phyloP scores from a whole-genome alignment of 2,113 vertebrate genomes.

The Platycercus adscitus region DNA sequence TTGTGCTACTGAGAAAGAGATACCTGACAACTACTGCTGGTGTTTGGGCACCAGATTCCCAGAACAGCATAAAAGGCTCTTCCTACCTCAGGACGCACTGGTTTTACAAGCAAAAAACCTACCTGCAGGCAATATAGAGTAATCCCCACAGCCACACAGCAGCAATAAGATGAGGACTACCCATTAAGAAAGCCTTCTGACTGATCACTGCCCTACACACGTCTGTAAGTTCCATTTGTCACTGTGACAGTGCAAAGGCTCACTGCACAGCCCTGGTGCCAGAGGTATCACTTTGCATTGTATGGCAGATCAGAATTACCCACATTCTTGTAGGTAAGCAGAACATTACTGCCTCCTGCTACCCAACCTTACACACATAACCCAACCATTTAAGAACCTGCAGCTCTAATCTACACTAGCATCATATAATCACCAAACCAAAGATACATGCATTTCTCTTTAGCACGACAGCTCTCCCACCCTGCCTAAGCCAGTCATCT shows the following conservation, averaged over 20 bases:
- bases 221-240: not conserved
- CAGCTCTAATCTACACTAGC: not conserved
- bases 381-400: not conserved
- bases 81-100: not conserved
- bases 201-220: not conserved
- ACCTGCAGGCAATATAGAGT: not conserved
- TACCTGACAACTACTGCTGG: fast-evolving
- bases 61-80: not conserved
- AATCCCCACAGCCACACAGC: not conserved
- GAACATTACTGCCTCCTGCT: not conserved
- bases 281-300: not conserved
- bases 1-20: not conserved
- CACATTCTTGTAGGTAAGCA: not conserved
- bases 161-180: not conserved
- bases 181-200: not conserved
- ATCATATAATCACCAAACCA: not conserved
- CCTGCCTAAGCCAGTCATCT: not conserved
- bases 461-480: not conserved
- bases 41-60: not conserved
- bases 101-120: not conserved
- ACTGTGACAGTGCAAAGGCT: not conserved
- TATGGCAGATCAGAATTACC: not conserved
- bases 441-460: not conserved
- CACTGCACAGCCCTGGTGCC: not conserved
- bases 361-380: not conserved